phyloP scores from a whole-genome alignment of 2,113 vertebrate genomes.

The Phylloscopus trochiloides region DNA sequence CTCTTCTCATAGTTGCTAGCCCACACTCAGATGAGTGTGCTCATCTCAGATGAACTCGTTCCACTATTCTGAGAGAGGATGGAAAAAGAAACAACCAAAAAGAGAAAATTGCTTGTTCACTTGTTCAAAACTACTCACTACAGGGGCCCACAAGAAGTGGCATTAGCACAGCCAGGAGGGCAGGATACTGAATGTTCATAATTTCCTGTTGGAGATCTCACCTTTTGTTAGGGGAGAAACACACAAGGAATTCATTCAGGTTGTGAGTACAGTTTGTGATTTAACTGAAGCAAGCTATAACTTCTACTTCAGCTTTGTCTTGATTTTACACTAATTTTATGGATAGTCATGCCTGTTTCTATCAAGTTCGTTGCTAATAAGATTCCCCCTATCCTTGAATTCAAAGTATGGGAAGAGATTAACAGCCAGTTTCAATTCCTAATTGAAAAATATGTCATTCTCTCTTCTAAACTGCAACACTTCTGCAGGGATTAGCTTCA shows the following conservation, averaged over 20 bases:
- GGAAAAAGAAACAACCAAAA: neutral
- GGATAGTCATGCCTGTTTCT: neutral
- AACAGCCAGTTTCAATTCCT: neutral
- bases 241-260: neutral
- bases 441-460: neutral
- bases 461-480: rapidly evolving
- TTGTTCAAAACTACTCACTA: neutral
- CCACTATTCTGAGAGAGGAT: neutral
- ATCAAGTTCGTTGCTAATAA: neutral
- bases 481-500: neutral
- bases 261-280: neutral
- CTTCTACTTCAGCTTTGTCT: neutral
- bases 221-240: neutral
- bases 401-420: neutral
- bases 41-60: neutral
- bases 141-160: neutral
- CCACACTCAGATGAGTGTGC: too few species aligned
- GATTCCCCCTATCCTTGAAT: neutral
- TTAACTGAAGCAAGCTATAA: neutral
- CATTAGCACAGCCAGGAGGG: neutral
- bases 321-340: neutral
- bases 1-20: neutral
- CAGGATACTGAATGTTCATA: neutral
- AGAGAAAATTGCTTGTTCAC: neutral
- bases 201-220: neutral